Base-by-base conservation (phyloP, 2,888 invertebrate genomes). In the Phytoseiulus persimilis region DNA sequence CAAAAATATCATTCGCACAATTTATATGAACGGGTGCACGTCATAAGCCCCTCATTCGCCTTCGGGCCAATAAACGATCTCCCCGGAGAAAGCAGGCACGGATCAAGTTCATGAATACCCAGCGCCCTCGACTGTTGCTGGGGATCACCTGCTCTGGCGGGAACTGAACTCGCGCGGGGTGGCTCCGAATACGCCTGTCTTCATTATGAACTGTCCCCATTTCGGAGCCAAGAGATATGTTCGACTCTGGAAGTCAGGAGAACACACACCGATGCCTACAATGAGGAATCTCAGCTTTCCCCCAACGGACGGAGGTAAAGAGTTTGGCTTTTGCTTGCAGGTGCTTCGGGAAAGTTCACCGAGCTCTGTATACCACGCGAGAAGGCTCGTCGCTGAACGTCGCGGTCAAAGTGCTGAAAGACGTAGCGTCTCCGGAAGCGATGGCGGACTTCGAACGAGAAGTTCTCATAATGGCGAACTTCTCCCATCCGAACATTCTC, bases 391-490 rank as follows among this genome's bases (percentile, higher is more conserved):
- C 92, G 6, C 93, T 94, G 91, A 93, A 94, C 23, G 96, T 96
- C 2, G 96, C 96, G 31, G 95, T 96, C 90, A 96, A 96, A 93
- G 95, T 96, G 31, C 93, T 96, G 89, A 96, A 96, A 92, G 95
- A 95, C 91, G 94, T 95, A 83, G 95, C 95, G 0, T 95, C 95
- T 11, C 94, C 94, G 83, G 95, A 95, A 92, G 95, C 95, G 0
- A 95, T 95, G 92, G 95, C 95, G 91, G 95, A 96, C 92, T 96
- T 96, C 91, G 94, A 95, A 92, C 93, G 96, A 91, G 96, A 96
- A 93, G 96, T 96, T 32, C 96, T 96, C 91, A 96, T 96, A 90
- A 96, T 96, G 96, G 95, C 96, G 90, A 94, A 95, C 31, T 96
- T 96, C 92, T 94, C 94, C 5, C 96, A 96, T 92, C 94, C 94